phyloP scores from a whole-genome alignment of 2,888 invertebrate species.

The Reticulitermes lucifugus region DNA sequence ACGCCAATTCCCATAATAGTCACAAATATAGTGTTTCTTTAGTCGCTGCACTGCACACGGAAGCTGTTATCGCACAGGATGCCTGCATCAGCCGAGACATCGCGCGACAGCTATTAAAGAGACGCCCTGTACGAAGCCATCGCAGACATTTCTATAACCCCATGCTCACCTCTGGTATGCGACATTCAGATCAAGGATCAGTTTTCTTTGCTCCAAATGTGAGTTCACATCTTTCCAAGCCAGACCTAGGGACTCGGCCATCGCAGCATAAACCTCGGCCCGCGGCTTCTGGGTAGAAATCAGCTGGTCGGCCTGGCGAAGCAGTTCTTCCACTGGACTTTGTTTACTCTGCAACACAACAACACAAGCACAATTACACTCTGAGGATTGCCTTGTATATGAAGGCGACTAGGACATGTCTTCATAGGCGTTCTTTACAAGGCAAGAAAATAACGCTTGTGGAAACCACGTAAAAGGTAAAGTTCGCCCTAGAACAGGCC shows the following conservation, averaged over 20 bases:
- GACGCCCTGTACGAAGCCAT: too few species aligned
- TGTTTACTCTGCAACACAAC: constrained; percentile 78
- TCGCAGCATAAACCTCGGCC: constrained; percentile 86
- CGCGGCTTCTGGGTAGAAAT: constrained; percentile 81
- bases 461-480: not conserved
- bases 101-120: too few species aligned
- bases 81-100: too few species aligned
- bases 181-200: constrained; percentile 81
- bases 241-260: constrained; percentile 82
- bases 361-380: not conserved
- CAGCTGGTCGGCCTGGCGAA: constrained; percentile 87
- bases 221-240: constrained; percentile 87
- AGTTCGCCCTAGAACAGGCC: not conserved
- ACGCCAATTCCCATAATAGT: too few species aligned
- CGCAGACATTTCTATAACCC: too few species aligned
- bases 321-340: constrained; percentile 88
- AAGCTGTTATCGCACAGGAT: too few species aligned
- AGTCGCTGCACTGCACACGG: too few species aligned
- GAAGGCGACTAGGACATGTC: not conserved
- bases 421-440: too few species aligned
- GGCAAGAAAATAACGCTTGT: too few species aligned
- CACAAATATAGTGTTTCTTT: too few species aligned
- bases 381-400: not conserved
- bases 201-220: constrained; percentile 80
- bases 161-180: constrained; percentile 75